Base-by-base conservation (phyloP, 2,797 vertebrate genomes). In the Halcyon badia region DNA sequence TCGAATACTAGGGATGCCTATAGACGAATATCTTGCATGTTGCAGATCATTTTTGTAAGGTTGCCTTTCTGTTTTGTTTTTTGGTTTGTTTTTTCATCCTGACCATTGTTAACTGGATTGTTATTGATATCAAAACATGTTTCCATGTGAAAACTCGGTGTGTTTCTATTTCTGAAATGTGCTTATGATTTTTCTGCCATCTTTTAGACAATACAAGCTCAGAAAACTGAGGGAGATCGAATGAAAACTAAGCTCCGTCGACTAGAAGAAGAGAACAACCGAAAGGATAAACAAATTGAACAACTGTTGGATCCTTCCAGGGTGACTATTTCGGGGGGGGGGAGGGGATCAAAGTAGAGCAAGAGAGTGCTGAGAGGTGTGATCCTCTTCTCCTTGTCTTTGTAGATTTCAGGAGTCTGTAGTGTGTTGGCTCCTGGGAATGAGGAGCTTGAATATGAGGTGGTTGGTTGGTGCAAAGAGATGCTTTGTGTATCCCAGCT, bases 271-370 rank as follows among this genome's bases (percentile, higher is more conserved):
- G 99, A 99, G 11, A 99, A 98, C 17, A 98, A 30, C 19, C 98
- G 98, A 75, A 99, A 99, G 97, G 99, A 99, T 91, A 99, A 98
- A 85, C 99, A 99, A 94, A 99, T 99, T 39, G 99, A 99, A 39
- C 99, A 99, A 66, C 98, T 99, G 20, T 85, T 99, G 97, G 99
- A 99, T 89, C 98, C 98, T 62, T 97, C 97, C 42, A 99, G 98
- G 94, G 99, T 99, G 51, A 37, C 7, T 78, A 2, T 73, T 84
- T 41, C 10, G 65, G 82, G 54, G 2, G 7, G 21, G 12, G 20
- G 2, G 33, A 12, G 5, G 37, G 37, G 37, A 39, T 79, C 31
- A 49, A 87, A 81, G 21, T 16, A n/a, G 18, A 54, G 25, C 5
- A 69, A 21, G 14, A 48, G 18, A n/a, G 30, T 13, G 11, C 69